Percentiles rank a stretch among this genome's conserved stretches.
These are phyloP conservation scores for Leptinotarsa undecemlineata DNA, from an alignment of 1,140 invertebrate species.

Conservation along the genomic window DNA sequence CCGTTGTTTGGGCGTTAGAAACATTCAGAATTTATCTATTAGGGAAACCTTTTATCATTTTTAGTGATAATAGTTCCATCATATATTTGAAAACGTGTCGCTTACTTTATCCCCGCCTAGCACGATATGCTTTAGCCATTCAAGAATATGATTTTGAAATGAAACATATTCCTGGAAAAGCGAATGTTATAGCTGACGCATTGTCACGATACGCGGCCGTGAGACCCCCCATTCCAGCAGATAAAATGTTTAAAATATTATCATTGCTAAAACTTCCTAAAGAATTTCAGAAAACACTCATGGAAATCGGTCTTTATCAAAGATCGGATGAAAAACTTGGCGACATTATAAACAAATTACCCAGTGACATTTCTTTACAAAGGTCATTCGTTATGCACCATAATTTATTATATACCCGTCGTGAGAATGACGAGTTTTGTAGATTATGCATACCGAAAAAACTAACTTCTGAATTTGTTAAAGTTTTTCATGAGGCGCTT, in stretches of 20 bases:
- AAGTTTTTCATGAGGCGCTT: background rate
- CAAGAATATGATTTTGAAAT: background rate
- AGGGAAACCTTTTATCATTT: background rate
- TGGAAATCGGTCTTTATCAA: background rate
- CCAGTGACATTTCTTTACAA: background rate
- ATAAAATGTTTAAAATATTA: background rate
- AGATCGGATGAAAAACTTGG: background rate
- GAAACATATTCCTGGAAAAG: background rate
- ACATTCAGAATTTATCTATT: background rate
- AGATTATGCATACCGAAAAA: constrained; percentile 11
- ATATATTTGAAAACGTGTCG: background rate
- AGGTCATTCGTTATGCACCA: background rate
- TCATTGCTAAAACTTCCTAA: background rate
- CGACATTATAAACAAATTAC: background rate
- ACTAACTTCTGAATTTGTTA: background rate
- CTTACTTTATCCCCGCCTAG: no score
- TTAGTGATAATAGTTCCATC: background rate
- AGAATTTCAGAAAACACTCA: background rate
- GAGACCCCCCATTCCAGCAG: background rate
- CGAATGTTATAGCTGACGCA: background rate
- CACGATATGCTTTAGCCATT: background rate
- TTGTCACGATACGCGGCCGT: background rate
- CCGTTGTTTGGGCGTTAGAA: background rate
- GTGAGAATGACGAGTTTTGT: constrained; percentile 1
- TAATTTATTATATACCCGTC: constrained; percentile 1